phyloP scores from a whole-genome alignment of 2,797 vertebrate genomes.

The Chlorospingus flavigularis region DNA sequence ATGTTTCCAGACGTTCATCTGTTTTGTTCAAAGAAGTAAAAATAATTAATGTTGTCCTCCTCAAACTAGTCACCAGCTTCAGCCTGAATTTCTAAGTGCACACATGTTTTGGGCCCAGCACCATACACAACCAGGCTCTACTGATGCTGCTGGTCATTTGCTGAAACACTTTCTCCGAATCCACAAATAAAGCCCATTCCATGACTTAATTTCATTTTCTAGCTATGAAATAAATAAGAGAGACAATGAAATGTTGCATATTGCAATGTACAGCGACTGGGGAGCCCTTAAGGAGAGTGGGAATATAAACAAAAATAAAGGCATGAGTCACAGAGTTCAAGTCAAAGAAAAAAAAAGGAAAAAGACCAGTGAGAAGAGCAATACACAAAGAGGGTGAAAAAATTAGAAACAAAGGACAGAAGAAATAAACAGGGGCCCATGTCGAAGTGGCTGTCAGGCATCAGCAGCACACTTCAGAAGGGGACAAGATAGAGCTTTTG shows the following conservation, averaged over 20 bases:
- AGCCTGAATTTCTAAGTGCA: neutral
- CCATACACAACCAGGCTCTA: neutral
- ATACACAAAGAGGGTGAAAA: neutral
- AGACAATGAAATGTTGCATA: neutral
- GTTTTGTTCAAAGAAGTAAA: neutral
- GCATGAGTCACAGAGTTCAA: neutral
- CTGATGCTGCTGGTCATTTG: neutral
- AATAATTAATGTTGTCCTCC: neutral
- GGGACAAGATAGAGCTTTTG: neutral
- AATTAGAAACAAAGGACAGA: neutral
- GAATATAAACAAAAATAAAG: slow-evolving; percentile 5
- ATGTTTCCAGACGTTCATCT: neutral
- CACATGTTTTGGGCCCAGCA: neutral
- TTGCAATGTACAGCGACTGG: neutral
- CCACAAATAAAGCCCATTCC: neutral
- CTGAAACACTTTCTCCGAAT: neutral
- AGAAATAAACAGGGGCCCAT: neutral
- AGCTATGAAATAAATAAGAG: neutral
- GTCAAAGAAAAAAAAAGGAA: neutral
- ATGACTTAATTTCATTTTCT: neutral
- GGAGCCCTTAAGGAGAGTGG: neutral
- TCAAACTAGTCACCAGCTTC: neutral
- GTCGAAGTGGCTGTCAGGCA: neutral
- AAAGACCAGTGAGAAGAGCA: neutral
- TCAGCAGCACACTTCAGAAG: neutral